These are phyloP conservation scores for Pholis gunnellus DNA, from an alignment of 2,113 vertebrate genomes.

Conservation along the genomic window DNA sequence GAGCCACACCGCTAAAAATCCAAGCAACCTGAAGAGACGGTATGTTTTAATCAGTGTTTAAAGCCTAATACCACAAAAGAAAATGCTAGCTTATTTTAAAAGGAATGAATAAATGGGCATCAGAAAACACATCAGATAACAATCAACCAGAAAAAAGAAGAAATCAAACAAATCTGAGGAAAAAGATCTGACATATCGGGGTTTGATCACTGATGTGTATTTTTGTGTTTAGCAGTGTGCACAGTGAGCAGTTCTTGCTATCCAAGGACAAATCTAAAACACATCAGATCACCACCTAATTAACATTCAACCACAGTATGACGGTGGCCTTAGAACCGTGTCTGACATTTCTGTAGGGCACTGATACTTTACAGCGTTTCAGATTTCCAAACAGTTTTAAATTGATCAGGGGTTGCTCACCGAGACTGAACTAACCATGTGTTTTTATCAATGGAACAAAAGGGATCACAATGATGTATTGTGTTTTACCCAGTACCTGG, in stretches of 20 bases:
- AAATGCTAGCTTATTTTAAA: neutral
- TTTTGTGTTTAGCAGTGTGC: slow-evolving; percentile 3
- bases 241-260: neutral
- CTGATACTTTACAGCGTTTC: slow-evolving; percentile 42
- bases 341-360: slow-evolving; percentile 60
- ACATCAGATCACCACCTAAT: slow-evolving; percentile 32
- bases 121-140: neutral
- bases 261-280: slow-evolving; percentile 19
- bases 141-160: neutral
- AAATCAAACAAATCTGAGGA: neutral
- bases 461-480: neutral
- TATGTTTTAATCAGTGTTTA: neutral
- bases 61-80: neutral
- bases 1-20: neutral
- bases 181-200: neutral
- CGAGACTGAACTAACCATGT: slow-evolving; percentile 49
- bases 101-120: neutral
- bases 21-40: neutral
- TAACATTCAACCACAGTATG: slow-evolving; percentile 40
- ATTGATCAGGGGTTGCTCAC: slow-evolving; percentile 32
- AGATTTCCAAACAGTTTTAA: slow-evolving; percentile 37
- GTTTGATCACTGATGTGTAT: neutral
- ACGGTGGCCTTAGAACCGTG: slow-evolving; percentile 28
- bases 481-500: neutral
- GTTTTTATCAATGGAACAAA: slow-evolving; percentile 26